phyloP scores from a whole-genome alignment of 2,113 vertebrate genomes.

The Panthera uncia region DNA sequence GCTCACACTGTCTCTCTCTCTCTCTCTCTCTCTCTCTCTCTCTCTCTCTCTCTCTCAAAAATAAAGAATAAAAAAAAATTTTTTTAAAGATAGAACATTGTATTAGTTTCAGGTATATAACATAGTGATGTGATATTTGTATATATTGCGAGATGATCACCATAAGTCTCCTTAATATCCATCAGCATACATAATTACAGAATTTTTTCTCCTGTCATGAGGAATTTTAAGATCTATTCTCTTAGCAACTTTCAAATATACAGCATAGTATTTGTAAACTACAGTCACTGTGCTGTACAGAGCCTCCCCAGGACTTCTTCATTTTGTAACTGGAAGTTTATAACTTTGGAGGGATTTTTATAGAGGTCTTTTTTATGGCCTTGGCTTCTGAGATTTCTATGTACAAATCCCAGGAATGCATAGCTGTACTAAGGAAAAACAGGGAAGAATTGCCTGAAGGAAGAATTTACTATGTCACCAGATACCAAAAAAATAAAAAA shows the following conservation, averaged over 20 bases:
- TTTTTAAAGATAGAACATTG: not conserved
- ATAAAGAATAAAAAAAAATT: too few species aligned
- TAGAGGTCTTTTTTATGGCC: not conserved
- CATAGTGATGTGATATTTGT: not conserved
- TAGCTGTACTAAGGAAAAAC: not conserved
- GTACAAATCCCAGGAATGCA: not conserved
- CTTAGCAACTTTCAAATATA: not conserved
- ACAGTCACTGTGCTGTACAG: not conserved
- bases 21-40: too few species aligned
- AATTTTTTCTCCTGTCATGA: not conserved
- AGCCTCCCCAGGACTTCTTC: not conserved
- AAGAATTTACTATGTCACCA: not conserved
- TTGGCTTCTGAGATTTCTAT: conserved; percentile 9
- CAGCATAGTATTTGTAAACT: not conserved
- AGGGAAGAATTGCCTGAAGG: not conserved
- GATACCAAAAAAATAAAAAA: not conserved
- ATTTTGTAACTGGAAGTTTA: not conserved
- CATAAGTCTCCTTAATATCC: not conserved
- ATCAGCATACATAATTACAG: not conserved
- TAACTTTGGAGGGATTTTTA: not conserved
- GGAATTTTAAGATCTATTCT: not conserved
- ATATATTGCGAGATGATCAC: not conserved
- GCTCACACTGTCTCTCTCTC: too few species aligned
- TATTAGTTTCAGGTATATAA: not conserved
- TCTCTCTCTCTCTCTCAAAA: too few species aligned